Conservation (phyloP, 92 coral and sea anemone species). For the Siderastrea siderea region DNA sequence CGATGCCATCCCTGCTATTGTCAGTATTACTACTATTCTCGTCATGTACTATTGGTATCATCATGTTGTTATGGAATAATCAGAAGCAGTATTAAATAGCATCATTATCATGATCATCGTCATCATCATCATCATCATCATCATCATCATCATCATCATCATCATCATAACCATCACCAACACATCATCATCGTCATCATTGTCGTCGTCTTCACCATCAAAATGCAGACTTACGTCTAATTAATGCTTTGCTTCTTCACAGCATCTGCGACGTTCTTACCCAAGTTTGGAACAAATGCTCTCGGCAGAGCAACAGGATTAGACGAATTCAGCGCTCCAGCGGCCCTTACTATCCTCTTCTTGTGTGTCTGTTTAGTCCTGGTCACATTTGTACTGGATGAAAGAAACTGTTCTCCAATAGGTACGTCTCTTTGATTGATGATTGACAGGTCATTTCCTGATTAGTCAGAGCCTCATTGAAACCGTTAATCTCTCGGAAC, state of each 20-base stretch:
- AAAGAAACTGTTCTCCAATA: constrained; percentile 55
- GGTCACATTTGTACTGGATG: constrained; percentile 70
- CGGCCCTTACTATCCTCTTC: constrained; percentile 66
- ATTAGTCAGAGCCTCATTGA: too few species aligned
- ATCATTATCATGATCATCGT: not conserved
- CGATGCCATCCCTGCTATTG: too few species aligned
- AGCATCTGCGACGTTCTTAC: constrained; percentile 81
- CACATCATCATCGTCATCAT: not conserved
- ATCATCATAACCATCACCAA: not conserved
- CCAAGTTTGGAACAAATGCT: constrained; percentile 57
- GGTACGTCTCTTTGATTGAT: constrained; percentile 36
- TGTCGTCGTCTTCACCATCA: not conserved
- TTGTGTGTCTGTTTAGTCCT: constrained; percentile 58
- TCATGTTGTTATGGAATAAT: not conserved
- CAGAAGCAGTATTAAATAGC: not conserved
- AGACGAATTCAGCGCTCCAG: constrained; percentile 72
- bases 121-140: constrained; percentile 3
- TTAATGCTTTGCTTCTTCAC: not conserved
- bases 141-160: not conserved
- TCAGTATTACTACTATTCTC: too few species aligned
- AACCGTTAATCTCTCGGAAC: too few species aligned
- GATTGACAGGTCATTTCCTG: not conserved
- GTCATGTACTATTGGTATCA: not conserved
- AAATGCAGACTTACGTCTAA: not conserved
- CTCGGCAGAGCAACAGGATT: constrained; percentile 77